Evolutionary conservation across 2,113 vertebrate species (phyloP), one percentile per base, ranked within the genome.

Genomic region (Camelus bactrianus): DNA sequence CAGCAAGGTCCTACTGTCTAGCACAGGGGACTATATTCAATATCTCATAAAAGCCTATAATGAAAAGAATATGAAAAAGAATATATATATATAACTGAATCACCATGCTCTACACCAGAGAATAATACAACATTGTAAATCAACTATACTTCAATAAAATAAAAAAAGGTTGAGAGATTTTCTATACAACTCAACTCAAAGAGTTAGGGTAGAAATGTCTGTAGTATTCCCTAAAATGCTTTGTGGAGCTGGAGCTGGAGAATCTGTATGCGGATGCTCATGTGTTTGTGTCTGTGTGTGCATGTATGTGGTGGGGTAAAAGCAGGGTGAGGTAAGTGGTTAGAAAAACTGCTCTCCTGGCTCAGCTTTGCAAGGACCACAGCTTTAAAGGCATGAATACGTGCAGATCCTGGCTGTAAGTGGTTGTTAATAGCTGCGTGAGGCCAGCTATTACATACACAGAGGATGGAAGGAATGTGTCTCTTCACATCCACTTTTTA

Each of bases 231-330:
- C 38, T 5, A 42, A 42, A 90, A 32, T 35, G 8, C 1, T 64
- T 42, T 76, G 38, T n/a, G 22, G 48, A 72, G 52, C 22, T 92
- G 12, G 35, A 82, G 32, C 6, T 75, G 10, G 32, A 10, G 30
- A 42, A 7, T 84, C 11, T 93, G 14, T 19, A 20, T 13, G 56
- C 67, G 30, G 14, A 6, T 35, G 46, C 16, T 5, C 20, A 8
- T 24, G 3, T 28, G 3, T 1, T 0, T 30, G 8, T 30, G 54
- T 42, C 1, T 24, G 9, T 28, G 19, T 32, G 5, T 38, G 22
- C 2, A 3, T 4, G 1, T 42, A 26, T 32, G 26, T 30, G 35
- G 6, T 32, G 17, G 30, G 30, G 5, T 76, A 76, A 75, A 83
- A 52, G 10, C 28, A 22, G 50, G 28, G 9, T 46, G 1, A 0